phyloP scores from a whole-genome alignment of 2,797 vertebrate species.

The Ceryle rudis region DNA sequence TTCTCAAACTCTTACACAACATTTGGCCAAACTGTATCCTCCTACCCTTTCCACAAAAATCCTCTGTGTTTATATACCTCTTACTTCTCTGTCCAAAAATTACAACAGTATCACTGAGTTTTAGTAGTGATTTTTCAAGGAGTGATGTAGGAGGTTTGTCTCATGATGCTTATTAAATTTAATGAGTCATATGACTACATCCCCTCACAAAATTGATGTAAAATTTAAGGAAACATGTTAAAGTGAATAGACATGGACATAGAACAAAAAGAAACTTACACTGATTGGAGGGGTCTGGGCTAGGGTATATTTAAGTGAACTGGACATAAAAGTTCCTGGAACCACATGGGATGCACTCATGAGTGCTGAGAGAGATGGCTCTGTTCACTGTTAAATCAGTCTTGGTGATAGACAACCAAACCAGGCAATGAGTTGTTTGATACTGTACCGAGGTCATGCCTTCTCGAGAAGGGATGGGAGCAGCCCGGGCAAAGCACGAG shows the following conservation, averaged over 20 bases:
- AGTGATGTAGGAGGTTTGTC: not conserved
- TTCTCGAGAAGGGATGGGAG: no score
- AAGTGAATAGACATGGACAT: not conserved
- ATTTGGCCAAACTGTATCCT: not conserved
- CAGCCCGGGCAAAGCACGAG: no score
- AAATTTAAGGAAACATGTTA: not conserved
- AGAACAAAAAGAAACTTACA: not conserved
- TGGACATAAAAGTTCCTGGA: not conserved
- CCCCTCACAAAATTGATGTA: not conserved
- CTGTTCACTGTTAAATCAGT: not conserved
- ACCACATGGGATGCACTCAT: accelerated
- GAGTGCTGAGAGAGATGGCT: not conserved
- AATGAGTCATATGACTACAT: not conserved
- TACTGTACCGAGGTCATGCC: no score
- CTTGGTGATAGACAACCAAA: not conserved
- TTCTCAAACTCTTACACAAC: not conserved
- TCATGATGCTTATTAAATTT: not conserved
- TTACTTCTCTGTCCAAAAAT: not conserved
- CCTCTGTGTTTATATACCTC: not conserved
- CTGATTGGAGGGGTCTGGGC: accelerated
- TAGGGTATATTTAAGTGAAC: not conserved
- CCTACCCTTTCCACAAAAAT: not conserved
- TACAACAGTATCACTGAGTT: not conserved
- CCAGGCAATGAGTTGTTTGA: no score
- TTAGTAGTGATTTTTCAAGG: not conserved